Evolutionary conservation across 1,140 invertebrate species (phyloP), one percentile per base, ranked within the genome.

Genomic region (Drosophila busckii): DNA sequence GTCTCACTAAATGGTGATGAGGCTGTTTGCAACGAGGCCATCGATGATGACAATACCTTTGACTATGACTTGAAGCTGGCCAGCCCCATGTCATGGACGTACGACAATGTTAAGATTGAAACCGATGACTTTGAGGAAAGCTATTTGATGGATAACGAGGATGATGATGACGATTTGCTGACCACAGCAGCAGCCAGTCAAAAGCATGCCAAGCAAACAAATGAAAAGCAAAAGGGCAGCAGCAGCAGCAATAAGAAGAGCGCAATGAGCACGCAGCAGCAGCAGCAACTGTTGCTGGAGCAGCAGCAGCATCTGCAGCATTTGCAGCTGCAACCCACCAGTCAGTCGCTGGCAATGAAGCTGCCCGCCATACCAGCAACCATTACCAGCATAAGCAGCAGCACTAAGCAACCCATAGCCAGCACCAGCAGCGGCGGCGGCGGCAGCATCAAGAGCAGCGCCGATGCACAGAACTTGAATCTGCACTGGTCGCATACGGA

Each of bases 51-150:
- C 20, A 83, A 83, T 10, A 70, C 82, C 12, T 85, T 85, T 12
- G 75, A 85, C 37, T 86, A 86, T 31, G 85, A 87, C 41, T 28
- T 87, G 2, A 87, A 87, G 37, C 23, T 87, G 37, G 84, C 75
- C 25, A 86, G 83, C 48, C 85, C 85, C 1, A 16, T 87, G 60
- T 87, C 85, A 1, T 87, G 85, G 85, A 87, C 80, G 12, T 86
- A 86, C 7, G 85, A 87, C 58, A 60, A 75, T 0, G 76, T 87
- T 4, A 87, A 87, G 42, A 85, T 84, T 12, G 85, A 87, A 62
- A 84, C 83, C 8, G 78, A 85, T 25, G 84, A 86, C 48, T 85
- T 86, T 22, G 84, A 86, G 56, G 84, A 86, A 15, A 66, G 71
- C 10, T 78, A 76, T 31, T 44, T 78, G 3, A 61, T 84, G 60